A percentile compares a stretch with the other conserved stretches of the same genome.
phyloP scores from a whole-genome alignment of 2,113 vertebrate genomes.

The Cercocebus atys region DNA sequence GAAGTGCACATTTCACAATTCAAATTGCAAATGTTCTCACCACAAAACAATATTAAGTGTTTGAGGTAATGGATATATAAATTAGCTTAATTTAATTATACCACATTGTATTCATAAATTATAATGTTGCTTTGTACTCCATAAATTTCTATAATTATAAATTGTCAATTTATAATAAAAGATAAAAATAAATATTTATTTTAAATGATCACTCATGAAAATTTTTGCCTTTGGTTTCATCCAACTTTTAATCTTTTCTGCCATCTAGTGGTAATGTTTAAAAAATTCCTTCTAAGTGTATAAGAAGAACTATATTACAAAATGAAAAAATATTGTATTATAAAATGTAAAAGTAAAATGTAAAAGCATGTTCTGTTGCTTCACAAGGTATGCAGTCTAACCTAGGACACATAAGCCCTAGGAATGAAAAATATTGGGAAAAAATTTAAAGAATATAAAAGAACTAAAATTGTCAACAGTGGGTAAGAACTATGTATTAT shows the following conservation, averaged over 20 bases:
- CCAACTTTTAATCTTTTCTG: slow-evolving; percentile 39
- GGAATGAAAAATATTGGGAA: background rate
- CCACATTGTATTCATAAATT: background rate
- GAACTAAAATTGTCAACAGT: background rate
- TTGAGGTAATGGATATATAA: background rate
- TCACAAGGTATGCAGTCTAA: background rate
- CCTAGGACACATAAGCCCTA: background rate
- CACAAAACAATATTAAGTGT: background rate
- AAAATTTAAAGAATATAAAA: background rate
- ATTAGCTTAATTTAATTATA: background rate
- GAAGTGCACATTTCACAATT: background rate
- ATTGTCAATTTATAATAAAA: background rate
- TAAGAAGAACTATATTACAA: background rate
- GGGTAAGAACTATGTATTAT: background rate
- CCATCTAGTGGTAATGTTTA: slow-evolving; percentile 65
- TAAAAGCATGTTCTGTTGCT: background rate
- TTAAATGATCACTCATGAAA: background rate
- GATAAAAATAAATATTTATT: background rate
- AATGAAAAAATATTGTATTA: background rate
- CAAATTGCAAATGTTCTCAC: background rate
- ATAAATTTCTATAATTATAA: background rate
- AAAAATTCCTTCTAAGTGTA: background rate
- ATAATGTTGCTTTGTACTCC: background rate
- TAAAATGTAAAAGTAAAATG: background rate
- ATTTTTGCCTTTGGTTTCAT: background rate